Evolutionary conservation across 2,113 vertebrate species (phyloP), one percentile per base, ranked within the genome.

Genomic region (Oreochromis tanganicae): DNA sequence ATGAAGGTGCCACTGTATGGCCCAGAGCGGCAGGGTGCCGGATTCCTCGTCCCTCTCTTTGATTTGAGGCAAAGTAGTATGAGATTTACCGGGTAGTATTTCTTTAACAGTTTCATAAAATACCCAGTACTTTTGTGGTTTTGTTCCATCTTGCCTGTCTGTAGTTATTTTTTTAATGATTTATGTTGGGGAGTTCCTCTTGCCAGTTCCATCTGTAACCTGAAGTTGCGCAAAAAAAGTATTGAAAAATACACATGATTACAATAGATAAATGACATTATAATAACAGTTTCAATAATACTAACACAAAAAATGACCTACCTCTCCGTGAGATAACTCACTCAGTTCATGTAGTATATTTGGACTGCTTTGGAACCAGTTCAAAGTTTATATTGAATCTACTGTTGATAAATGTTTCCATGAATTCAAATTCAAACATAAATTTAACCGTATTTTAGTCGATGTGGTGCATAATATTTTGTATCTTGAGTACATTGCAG

Each of bases 1-100:
- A 38, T 86, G 86, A 94, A 92, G 88, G 90, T 93, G 86, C 89
- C 91, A 86, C 87, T 73, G 82, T 80, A 7, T 81, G 91, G 81
- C 87, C 82, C 54, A 34, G 78, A 87, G 87, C 73, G 38, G 83
- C n/a, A 17, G 78, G 78, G 54, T 19, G 38, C 54, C 1, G 9
- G n/a, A 86, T 71, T 85, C 89, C 56, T 87, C 9, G 85, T 85
- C 46, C 75, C 50, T 43, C 50, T 84, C 82, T 87, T 85, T 81
- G 81, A 91, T 94, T 88, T 83, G 8, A 82, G 56, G 63, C 32
- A 80, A 83, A 92, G 57, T 43, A 85, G 41, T 85, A 81, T 85
- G 59, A 85, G 80, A 88, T 87, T 92, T 82, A 41, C 84, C 82
- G 36, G 84, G 83, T 83, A 83, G 75, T 56, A 50, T 81, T 91